These are phyloP conservation scores for Drosophila pachea DNA, from an alignment of 1,140 invertebrate genomes.

Conservation along the genomic window DNA sequence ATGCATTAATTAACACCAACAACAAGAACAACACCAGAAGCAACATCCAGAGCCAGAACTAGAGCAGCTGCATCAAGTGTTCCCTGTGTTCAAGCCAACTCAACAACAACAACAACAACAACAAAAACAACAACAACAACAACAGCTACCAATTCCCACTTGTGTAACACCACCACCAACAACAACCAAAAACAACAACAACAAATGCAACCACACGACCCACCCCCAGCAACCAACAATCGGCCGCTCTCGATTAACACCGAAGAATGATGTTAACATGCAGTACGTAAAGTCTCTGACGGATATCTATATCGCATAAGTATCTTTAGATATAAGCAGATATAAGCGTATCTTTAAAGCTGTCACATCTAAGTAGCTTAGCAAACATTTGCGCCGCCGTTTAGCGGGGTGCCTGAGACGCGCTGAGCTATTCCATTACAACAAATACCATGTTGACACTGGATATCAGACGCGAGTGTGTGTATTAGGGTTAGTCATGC, in stretches of 20 bases:
- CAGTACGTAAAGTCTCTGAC: slow-evolving; percentile 67
- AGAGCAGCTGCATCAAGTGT: slow-evolving; percentile 12
- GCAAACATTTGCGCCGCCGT: slow-evolving; percentile 47
- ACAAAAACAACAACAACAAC: slow-evolving; percentile 16
- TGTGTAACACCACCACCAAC: slow-evolving; percentile 6
- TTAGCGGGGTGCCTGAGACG: slow-evolving; percentile 25
- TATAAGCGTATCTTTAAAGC: slow-evolving; percentile 6
- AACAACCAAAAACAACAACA: slow-evolving; percentile 18
- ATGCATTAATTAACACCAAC: slow-evolving; percentile 58
- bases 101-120: slow-evolving; percentile 14
- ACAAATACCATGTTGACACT: slow-evolving; percentile 31
- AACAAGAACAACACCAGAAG: slow-evolving; percentile 22
- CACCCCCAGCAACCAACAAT: slow-evolving; percentile 42
- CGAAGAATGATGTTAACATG: slow-evolving; percentile 72
- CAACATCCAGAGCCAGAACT: slow-evolving; percentile 17
- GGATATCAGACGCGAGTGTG: slow-evolving; percentile 30
- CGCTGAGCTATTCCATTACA: too few species aligned
- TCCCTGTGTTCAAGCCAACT: slow-evolving; percentile 26
- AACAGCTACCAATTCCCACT: slow-evolving; percentile 8
- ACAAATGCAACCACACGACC: slow-evolving; percentile 37
- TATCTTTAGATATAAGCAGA: slow-evolving; percentile 11
- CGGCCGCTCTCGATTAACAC: slow-evolving; percentile 49
- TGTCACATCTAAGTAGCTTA: slow-evolving; percentile 38
- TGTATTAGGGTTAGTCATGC: slow-evolving; percentile 43
- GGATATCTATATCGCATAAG: slow-evolving; percentile 9